Percentiles rank a stretch among this genome's conserved stretches.
Evolutionary conservation across 2,113 vertebrate species (phyloP).

Genomic region (Sitta europaea): DNA sequence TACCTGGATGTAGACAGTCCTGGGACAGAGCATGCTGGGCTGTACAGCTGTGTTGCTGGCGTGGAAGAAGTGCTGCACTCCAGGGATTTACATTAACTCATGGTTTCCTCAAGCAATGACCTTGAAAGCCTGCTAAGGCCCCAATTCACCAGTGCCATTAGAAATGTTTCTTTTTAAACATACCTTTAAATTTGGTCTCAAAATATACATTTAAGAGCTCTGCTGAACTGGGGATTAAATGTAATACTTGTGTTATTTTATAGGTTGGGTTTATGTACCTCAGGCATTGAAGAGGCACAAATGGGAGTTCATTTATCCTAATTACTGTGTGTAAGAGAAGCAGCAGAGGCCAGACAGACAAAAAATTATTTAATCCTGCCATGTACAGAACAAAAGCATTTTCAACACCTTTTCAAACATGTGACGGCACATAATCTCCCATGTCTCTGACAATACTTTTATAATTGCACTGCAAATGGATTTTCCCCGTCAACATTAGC

Average conservation of each 20-base stretch:
- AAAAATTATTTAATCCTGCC: not conserved
- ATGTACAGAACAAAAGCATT: not conserved
- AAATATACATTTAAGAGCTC: not conserved
- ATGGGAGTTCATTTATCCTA: not conserved
- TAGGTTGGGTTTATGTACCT: not conserved
- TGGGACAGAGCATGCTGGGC: not conserved
- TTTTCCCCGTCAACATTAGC: not conserved
- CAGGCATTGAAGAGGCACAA: not conserved
- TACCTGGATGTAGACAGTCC: not conserved
- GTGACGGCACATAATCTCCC: not conserved
- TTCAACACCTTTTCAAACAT: not conserved
- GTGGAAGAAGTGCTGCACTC: not conserved
- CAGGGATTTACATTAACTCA: not conserved
- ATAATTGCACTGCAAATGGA: not conserved
- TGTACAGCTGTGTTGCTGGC: not conserved
- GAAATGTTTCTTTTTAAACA: not conserved
- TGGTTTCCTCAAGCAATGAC: not conserved
- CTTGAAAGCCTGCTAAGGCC: not conserved
- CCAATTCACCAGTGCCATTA: not conserved
- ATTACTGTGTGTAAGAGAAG: constrained; percentile 4
- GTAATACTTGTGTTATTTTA: not conserved
- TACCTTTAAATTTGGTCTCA: not conserved
- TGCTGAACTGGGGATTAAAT: not conserved
- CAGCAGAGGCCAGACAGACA: not conserved
- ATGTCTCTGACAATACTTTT: not conserved